Conservation (phyloP, 2,888 invertebrate genomes). For the Ectemnius lituratus region DNA sequence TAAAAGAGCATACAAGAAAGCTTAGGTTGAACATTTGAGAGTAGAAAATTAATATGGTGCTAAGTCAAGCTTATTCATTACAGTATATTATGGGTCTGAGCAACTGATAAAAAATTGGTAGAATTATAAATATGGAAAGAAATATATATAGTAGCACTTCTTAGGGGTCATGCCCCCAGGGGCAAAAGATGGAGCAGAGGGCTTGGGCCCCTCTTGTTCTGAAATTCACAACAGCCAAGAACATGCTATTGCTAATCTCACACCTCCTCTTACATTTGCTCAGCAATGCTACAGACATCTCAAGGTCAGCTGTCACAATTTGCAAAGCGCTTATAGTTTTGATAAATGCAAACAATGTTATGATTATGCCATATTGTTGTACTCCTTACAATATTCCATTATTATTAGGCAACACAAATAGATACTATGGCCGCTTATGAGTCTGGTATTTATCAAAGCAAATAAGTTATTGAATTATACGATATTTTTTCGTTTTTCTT, state of each 20-base stretch:
- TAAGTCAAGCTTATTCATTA: conserved; percentile 51
- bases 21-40: conserved; percentile 30
- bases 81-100: conserved; percentile 50
- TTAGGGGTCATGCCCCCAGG: conserved; percentile 75
- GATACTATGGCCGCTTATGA: conserved; percentile 49
- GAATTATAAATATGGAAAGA: conserved; percentile 57
- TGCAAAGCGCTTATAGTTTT: conserved; percentile 48
- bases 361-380: conserved; percentile 18
- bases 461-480: conserved; percentile 9
- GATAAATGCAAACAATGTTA: conserved; percentile 28
- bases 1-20: conserved; percentile 21
- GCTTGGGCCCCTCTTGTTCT: conserved; percentile 74
- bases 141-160: conserved; percentile 53
- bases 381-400: conserved; percentile 19
- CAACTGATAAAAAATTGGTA: conserved; percentile 49
- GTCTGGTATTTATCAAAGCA: conserved; percentile 22
- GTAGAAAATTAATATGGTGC: conserved; percentile 35
- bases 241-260: conserved; percentile 60
- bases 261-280: conserved; percentile 63
- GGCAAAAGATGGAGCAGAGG: conserved; percentile 73
- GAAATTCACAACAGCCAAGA: conserved; percentile 72
- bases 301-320: conserved; percentile 71
- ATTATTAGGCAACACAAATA: conserved; percentile 34
- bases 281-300: conserved; percentile 76
- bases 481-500: conserved; percentile 41